Percentiles rank a stretch among this genome's conserved stretches.
phyloP scores from a whole-genome alignment of 2,797 vertebrate species.

The Hydrolagus colliei region DNA sequence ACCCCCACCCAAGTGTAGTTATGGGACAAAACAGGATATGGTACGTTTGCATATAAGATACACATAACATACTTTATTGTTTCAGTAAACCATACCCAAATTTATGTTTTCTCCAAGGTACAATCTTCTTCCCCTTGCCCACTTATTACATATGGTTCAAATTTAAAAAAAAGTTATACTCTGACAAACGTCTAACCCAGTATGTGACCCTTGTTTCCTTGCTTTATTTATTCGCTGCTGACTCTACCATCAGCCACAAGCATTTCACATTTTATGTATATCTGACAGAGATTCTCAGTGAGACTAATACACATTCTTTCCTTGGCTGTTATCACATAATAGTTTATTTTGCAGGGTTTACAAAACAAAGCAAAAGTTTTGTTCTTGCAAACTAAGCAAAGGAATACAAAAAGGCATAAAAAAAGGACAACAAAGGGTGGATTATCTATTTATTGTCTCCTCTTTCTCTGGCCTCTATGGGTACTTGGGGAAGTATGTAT shows the following conservation, averaged over 20 bases:
- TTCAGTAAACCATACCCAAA: not conserved
- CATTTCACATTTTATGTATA: not conserved
- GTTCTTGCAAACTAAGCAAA: not conserved
- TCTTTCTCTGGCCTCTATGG: not conserved
- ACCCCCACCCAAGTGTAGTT: not conserved
- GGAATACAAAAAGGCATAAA: not conserved
- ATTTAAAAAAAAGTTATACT: constrained; percentile 1
- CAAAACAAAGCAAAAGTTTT: not conserved
- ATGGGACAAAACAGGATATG: not conserved
- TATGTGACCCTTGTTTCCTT: not conserved
- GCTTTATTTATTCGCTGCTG: not conserved
- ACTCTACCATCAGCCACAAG: not conserved
- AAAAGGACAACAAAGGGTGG: not conserved
- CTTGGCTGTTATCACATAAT: not conserved
- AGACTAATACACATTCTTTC: not conserved
- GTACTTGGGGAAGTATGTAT: constrained; percentile 4
- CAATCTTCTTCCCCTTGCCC: not conserved
- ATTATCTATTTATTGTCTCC: not conserved
- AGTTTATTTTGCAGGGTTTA: not conserved
- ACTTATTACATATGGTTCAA: constrained; percentile 5
- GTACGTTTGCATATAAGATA: no score
- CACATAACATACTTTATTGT: not conserved
- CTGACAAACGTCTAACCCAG: not conserved
- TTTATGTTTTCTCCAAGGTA: not conserved
- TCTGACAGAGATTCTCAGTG: not conserved